Conservation (phyloP, 2,888 invertebrate genomes). For the Ischnura elegans region DNA sequence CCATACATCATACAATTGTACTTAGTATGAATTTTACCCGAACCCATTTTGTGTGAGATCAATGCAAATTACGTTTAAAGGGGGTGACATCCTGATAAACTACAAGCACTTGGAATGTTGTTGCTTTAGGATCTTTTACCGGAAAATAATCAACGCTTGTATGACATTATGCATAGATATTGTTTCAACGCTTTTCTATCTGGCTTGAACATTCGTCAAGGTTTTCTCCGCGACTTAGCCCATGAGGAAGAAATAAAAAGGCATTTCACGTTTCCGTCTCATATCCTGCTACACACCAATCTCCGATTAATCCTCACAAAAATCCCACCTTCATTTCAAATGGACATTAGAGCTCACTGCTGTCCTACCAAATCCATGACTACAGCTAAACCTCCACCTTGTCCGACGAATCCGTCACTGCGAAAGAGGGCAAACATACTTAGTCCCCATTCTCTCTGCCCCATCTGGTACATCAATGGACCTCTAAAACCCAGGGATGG, state of each 20-base stretch:
- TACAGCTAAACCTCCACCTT: neutral
- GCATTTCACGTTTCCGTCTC: slow-evolving; percentile 5
- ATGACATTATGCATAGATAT: neutral
- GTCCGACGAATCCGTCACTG: no score
- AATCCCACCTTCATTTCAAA: slow-evolving; percentile 56
- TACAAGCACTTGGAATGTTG: neutral
- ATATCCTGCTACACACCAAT: neutral
- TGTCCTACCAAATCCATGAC: slow-evolving; percentile 32
- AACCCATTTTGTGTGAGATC: neutral
- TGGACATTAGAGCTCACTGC: slow-evolving; percentile 50
- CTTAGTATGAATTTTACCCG: no score
- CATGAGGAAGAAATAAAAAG: neutral
- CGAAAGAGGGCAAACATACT: slow-evolving; percentile 26
- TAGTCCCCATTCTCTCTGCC: neutral
- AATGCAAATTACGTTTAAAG: neutral
- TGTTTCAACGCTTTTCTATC: neutral
- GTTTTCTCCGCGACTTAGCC: neutral
- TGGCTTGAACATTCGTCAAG: neutral
- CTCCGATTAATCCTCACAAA: slow-evolving; percentile 54
- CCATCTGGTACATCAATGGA: no score
- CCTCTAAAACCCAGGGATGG: no score
- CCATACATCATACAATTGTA: no score
- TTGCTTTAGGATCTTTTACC: neutral
- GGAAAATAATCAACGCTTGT: neutral
- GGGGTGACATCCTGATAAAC: neutral